Evolutionary conservation across 2,797 vertebrate species (phyloP).

Genomic region (Phoeniculus purpureus): DNA sequence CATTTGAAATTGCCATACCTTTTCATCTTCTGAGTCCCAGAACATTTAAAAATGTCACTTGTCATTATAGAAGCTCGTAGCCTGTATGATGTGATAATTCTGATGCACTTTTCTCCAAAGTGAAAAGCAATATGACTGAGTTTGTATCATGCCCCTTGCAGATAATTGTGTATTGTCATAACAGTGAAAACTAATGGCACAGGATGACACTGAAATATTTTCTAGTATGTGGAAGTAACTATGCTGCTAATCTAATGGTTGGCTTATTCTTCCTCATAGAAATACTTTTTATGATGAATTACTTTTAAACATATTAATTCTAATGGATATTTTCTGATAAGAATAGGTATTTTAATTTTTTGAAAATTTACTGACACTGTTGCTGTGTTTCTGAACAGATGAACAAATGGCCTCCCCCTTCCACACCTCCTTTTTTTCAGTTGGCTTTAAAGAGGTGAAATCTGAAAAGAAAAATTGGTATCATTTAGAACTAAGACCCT

Average conservation of each 20-base stretch:
- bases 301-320: background rate
- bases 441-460: background rate
- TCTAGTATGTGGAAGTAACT: background rate
- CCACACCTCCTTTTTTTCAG: too few species aligned
- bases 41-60: background rate
- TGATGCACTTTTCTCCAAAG: background rate
- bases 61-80: background rate
- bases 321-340: background rate
- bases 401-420: background rate
- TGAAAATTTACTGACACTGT: background rate
- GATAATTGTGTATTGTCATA: background rate
- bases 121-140: background rate
- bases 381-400: conserved; percentile 1
- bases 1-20: background rate
- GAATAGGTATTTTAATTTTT: background rate
- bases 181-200: background rate
- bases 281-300: background rate
- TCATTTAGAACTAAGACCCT: conserved; percentile 26
- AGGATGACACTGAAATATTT: conserved; percentile 10
- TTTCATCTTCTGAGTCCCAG: background rate
- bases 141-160: background rate
- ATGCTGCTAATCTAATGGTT: background rate
- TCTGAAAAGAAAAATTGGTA: conserved; percentile 50
- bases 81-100: background rate
- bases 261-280: background rate